Base-by-base conservation (phyloP, 1,140 invertebrate species). In the Mercenaria mercenaria region DNA sequence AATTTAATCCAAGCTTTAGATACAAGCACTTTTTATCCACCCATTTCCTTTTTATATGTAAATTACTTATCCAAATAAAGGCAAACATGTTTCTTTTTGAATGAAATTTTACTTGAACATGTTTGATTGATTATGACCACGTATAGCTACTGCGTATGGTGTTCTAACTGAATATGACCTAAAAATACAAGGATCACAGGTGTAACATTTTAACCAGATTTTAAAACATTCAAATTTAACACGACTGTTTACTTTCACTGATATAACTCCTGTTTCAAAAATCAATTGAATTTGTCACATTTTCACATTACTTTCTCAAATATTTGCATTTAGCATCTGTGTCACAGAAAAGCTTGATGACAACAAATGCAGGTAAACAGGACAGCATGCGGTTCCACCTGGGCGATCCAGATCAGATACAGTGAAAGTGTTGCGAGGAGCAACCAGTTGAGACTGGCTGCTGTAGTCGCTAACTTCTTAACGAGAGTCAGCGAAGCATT, bases 341-440 rank as follows among this genome's bases (percentile, higher is more conserved):
- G 61, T 82, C 59, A 64, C 41, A 82, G 20, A 67, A 47, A 82
- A 64, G 80, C 80, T 82, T 67, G 37, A 59, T 43, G 23, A 64
- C 37, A 64, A 32, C 23, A 11, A 41, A 0, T 26, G n/a, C 18
- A 39, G 67, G 3, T 59, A 11, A 8, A 47, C 1, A 41, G 26
- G 61, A 82, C 23, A 80, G 41, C 50, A 80, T 80, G 32, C 20
- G 47, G 56, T 43, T 43, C 29, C 80, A 43, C 52, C 34, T 64
- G 37, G 61, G n/a, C 41, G 80, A 82, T 67, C 34, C 34, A 39
- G 80, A 82, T 82, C 59, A 56, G 80, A 82, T 56, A 52, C 50
- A 79, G 50, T 47, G 47, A 79, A 79, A 79, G 76, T 52, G 43
- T 79, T 11, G 39, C 37, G 0, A n/a, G n/a, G 6, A 41, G 80